Conservation (phyloP, 2,797 vertebrate species). For the Monodelphis domestica region DNA sequence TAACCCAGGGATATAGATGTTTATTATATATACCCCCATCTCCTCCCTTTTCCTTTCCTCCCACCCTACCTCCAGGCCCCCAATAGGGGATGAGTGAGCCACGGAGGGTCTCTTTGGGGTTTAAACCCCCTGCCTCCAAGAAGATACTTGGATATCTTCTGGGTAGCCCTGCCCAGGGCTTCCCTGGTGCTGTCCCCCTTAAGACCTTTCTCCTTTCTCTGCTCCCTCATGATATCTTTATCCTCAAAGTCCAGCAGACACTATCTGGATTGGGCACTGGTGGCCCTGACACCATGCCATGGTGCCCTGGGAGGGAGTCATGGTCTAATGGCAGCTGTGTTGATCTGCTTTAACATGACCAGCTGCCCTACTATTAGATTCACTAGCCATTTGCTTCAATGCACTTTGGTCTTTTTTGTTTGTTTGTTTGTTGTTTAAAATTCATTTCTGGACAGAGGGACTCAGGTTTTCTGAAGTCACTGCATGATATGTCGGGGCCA, state of each 20-base stretch:
- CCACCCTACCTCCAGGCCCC: constrained; percentile 14
- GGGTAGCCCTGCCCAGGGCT: constrained; percentile 52
- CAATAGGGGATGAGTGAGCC: background rate
- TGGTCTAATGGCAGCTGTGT: constrained; percentile 84
- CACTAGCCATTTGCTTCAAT: constrained; percentile 78
- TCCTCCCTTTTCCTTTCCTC: background rate
- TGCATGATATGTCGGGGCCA: constrained; percentile 61
- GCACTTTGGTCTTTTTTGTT: constrained; percentile 79
- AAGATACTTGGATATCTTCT: constrained; percentile 74
- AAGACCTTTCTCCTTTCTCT: constrained; percentile 8
- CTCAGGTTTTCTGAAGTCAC: constrained; percentile 78
- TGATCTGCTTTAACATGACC: constrained; percentile 82
- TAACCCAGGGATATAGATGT: constrained; percentile 79
- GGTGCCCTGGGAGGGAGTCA: constrained; percentile 88
- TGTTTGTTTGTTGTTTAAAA: constrained; percentile 14
- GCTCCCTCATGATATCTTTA: constrained; percentile 73
- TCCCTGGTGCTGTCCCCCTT: constrained; percentile 67
- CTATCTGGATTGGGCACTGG: constrained; percentile 90
- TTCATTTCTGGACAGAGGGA: constrained; percentile 73
- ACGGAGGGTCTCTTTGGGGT: background rate
- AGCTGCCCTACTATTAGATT: constrained; percentile 80
- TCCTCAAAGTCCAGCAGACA: constrained; percentile 85
- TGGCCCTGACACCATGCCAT: constrained; percentile 89
- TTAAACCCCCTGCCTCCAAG: constrained; percentile 16
- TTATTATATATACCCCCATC: constrained; percentile 76